Evolutionary conservation across 2,888 invertebrate genomes (phyloP).

Genomic region (Polia nebulosa): DNA sequence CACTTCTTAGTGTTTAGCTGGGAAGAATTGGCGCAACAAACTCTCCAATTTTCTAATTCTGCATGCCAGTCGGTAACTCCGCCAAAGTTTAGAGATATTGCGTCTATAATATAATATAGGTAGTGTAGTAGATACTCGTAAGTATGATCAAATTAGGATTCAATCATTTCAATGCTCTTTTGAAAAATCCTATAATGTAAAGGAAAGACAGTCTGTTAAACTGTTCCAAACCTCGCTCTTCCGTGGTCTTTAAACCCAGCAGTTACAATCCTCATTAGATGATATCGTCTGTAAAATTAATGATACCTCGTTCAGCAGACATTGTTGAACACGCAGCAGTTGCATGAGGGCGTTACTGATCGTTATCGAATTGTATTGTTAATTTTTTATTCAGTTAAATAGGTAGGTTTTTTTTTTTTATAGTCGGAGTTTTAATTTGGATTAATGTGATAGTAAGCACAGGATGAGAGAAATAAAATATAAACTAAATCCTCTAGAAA

Average conservation of each 20-base stretch:
- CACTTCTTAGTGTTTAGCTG: too few relatives aligned
- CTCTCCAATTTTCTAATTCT: too few relatives aligned
- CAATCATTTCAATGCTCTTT: background rate
- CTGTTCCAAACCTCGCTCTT: slow-evolving; percentile 24
- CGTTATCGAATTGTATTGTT: slow-evolving; percentile 41
- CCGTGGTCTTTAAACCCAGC: slow-evolving; percentile 34
- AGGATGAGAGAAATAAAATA: background rate
- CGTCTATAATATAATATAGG: too few relatives aligned
- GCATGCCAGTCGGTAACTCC: too few relatives aligned
- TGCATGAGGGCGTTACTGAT: slow-evolving; percentile 56
- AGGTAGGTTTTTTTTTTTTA: background rate
- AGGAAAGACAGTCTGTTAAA: background rate
- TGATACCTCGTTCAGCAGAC: slow-evolving; percentile 58
- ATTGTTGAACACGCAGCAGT: slow-evolving; percentile 48
- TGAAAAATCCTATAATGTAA: background rate
- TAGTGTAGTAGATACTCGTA: too few relatives aligned
- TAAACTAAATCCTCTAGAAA: too few relatives aligned
- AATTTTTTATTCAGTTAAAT: slow-evolving; percentile 45
- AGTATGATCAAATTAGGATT: background rate
- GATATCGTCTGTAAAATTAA: slow-evolving; percentile 77
- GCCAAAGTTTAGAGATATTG: too few relatives aligned
- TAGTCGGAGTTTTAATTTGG: slow-evolving; percentile 14
- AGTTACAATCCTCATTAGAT: slow-evolving; percentile 66
- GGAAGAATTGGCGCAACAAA: too few relatives aligned
- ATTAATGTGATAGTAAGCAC: background rate